phyloP scores from a whole-genome alignment of 2,113 vertebrate genomes.

The Mastomys natalensis region DNA sequence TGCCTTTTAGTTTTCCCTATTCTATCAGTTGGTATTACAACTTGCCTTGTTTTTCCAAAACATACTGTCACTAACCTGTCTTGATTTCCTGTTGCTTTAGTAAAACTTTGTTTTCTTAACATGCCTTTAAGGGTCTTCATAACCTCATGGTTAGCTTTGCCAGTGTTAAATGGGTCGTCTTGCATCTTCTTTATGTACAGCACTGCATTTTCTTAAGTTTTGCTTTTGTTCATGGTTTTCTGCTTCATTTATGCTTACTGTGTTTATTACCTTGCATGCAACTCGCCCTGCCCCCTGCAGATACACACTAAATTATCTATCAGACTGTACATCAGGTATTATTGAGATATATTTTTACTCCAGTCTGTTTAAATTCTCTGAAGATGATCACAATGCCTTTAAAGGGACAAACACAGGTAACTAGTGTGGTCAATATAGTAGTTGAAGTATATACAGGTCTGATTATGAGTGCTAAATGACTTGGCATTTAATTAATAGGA shows the following conservation, averaged over 20 bases:
- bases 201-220: constrained; percentile 46
- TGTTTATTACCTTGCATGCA: constrained; percentile 11
- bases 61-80: neutral
- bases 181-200: constrained; percentile 16
- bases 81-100: neutral
- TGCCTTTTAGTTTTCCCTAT: neutral
- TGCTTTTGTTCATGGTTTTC: constrained; percentile 55
- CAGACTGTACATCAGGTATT: constrained; percentile 26
- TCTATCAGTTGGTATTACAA: neutral
- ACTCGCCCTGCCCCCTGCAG: neutral
- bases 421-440: constrained; percentile 21
- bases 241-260: constrained; percentile 39
- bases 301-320: neutral
- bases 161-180: neutral
- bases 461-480: constrained; percentile 27
- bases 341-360: constrained; percentile 30
- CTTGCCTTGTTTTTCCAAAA: constrained; percentile 53
- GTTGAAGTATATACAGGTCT: constrained; percentile 37
- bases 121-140: constrained; percentile 36
- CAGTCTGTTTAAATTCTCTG: constrained; percentile 47
- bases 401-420: constrained; percentile 51
- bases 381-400: constrained; percentile 4
- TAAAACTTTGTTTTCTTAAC: constrained; percentile 14
- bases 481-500: neutral
- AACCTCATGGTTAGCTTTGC: constrained; percentile 3